These are phyloP conservation scores for Patiria pectinifera DNA, from an alignment of 53 echinoderm and acorn worm species.

Conservation along the genomic window DNA sequence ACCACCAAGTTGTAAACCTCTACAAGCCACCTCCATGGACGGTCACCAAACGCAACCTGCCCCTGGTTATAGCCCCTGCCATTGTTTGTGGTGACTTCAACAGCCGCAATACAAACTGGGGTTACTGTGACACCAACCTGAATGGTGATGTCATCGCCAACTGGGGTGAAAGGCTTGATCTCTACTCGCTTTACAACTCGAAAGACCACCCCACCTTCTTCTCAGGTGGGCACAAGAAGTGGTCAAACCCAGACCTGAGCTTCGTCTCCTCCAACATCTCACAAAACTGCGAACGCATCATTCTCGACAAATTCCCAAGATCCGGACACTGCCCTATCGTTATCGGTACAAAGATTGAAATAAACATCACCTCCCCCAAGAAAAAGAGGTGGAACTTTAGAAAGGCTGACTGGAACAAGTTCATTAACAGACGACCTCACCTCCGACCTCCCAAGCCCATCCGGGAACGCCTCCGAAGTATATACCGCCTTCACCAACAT, in stretches of 20 bases:
- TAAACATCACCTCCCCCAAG: not conserved
- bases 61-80: no score
- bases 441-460: not conserved
- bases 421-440: constrained; percentile 5
- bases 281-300: not conserved
- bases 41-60: not conserved
- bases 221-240: constrained; percentile 11
- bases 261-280: constrained; percentile 15
- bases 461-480: no score
- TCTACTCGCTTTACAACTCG: not conserved
- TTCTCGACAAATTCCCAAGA: constrained; percentile 31
- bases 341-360: not conserved
- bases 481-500: not conserved
- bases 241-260: constrained; percentile 11
- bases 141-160: no score
- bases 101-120: no score
- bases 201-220: constrained; percentile 13
- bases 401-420: constrained; percentile 36
- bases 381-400: constrained; percentile 31
- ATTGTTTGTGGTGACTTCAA: no score
- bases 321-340: constrained; percentile 12
- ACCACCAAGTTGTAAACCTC: not conserved
- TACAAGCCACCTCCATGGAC: not conserved
- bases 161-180: no score
- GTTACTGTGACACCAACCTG: no score